These are phyloP conservation scores for Gorilla gorilla DNA, from an alignment of 2,113 vertebrate genomes.

Conservation along the genomic window DNA sequence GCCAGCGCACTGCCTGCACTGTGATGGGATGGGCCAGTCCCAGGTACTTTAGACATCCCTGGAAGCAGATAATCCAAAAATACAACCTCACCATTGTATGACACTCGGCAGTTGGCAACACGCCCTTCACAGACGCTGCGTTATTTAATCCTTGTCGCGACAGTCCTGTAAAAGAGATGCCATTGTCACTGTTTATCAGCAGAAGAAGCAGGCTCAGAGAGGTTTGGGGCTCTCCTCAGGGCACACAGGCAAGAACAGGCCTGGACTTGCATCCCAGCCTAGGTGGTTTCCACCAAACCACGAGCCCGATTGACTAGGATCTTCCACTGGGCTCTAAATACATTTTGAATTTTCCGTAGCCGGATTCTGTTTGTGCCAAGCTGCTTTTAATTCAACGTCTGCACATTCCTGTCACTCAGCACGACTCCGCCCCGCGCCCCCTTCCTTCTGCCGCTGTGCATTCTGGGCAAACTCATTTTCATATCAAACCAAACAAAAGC, in stretches of 20 bases:
- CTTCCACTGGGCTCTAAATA: fast-evolving
- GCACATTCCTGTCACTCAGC: not conserved
- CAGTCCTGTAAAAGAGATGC: not conserved
- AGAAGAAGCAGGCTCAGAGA: not conserved
- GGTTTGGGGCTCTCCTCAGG: not conserved
- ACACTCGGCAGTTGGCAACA: too few species aligned
- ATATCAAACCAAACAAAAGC: slow-evolving; percentile 55
- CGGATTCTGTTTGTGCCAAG: not conserved
- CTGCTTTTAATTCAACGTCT: not conserved
- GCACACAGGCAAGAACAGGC: not conserved
- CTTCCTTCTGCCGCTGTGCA: not conserved
- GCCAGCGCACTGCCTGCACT: not conserved
- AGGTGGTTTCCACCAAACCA: fast-evolving
- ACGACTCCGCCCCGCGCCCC: fast-evolving
- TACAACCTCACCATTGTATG: fast-evolving
- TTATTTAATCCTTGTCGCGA: not conserved
- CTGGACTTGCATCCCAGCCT: not conserved
- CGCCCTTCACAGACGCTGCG: fast-evolving
- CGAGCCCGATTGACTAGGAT: fast-evolving
- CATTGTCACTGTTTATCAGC: not conserved
- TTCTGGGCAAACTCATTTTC: slow-evolving; percentile 16
- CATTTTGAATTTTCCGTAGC: not conserved
- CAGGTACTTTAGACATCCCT: fast-evolving
- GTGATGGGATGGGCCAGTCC: fast-evolving
- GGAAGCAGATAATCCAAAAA: not conserved